Conservation (phyloP, 2,113 vertebrate species). For the Thamnaconus septentrionalis region DNA sequence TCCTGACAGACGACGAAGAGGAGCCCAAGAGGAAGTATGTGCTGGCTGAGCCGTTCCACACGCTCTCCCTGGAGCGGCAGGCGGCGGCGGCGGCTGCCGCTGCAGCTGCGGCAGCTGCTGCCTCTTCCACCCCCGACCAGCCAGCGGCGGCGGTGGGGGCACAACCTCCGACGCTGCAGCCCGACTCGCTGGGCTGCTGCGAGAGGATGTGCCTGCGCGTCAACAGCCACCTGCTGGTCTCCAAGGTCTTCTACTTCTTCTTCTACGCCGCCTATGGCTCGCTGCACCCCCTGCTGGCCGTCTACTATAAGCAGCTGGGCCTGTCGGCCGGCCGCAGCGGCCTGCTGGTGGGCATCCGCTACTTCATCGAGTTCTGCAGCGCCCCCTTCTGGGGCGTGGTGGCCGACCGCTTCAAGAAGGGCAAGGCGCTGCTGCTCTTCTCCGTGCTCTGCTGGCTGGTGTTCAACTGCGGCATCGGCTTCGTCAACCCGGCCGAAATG, state of each 20-base stretch:
- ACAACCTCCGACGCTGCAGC: slow-evolving; percentile 25
- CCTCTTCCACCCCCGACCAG: not conserved
- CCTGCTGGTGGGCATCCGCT: slow-evolving; percentile 92
- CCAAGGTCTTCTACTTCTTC: slow-evolving; percentile 98
- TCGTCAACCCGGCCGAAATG: slow-evolving; percentile 89
- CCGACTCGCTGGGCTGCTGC: slow-evolving; percentile 83
- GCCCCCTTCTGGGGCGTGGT: slow-evolving; percentile 98
- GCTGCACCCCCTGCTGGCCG: slow-evolving; percentile 89
- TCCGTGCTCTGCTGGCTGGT: slow-evolving; percentile 94
- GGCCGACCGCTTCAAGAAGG: slow-evolving; percentile 93
- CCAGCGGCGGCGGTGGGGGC: slow-evolving; percentile 11
- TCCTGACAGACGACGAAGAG: slow-evolving; percentile 94
- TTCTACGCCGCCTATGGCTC: slow-evolving; percentile 97
- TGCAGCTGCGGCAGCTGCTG: slow-evolving; percentile 18
- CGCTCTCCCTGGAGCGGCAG: slow-evolving; percentile 70
- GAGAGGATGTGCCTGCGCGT: slow-evolving; percentile 87
- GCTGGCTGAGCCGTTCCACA: slow-evolving; percentile 85
- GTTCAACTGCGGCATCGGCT: slow-evolving; percentile 93
- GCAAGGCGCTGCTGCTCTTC: slow-evolving; percentile 91
- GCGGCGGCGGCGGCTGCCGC: slow-evolving; percentile 31
- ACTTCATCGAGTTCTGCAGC: slow-evolving; percentile 99
- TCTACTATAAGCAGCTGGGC: slow-evolving; percentile 97
- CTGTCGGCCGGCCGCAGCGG: slow-evolving; percentile 92
- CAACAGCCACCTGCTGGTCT: slow-evolving; percentile 90
- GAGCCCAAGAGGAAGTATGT: slow-evolving; percentile 93